Conservation (phyloP, 92 coral and sea anemone species). For the Epizoanthus rinbou region DNA sequence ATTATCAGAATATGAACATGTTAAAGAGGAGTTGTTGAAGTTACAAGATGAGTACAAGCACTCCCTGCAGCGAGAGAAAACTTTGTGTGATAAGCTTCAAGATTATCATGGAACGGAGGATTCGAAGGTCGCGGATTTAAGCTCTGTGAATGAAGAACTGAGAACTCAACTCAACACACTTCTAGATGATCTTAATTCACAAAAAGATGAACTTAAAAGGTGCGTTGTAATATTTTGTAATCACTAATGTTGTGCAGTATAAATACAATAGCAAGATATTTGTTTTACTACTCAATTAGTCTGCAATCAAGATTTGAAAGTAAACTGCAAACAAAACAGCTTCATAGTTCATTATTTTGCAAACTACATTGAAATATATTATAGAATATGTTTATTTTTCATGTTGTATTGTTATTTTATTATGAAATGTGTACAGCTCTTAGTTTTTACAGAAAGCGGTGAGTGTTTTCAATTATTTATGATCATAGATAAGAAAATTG, state of each 20-base stretch:
- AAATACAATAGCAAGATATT: no score
- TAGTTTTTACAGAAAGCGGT: no score
- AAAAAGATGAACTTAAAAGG: conserved; percentile 83
- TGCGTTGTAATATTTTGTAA: conserved; percentile 41
- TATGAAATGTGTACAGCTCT: no score
- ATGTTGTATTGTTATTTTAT: no score
- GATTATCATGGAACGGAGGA: conserved; percentile 69
- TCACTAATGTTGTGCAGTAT: not conserved
- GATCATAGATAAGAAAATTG: no score
- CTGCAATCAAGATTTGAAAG: no score
- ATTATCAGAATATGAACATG: conserved; percentile 71
- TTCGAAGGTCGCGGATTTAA: conserved; percentile 69
- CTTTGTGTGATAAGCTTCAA: conserved; percentile 74
- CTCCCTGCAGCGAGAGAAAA: conserved; percentile 79
- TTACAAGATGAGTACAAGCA: conserved; percentile 71
- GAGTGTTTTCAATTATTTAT: no score
- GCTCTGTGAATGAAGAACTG: conserved; percentile 83
- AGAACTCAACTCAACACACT: conserved; percentile 71
- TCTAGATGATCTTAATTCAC: conserved; percentile 68
- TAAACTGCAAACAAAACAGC: no score
- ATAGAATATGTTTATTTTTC: no score
- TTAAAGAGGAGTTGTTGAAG: conserved; percentile 69
- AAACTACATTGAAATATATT: no score
- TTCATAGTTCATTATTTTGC: no score
- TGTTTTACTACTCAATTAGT: no score